phyloP scores from a whole-genome alignment of 1,140 invertebrate genomes.

The Agraylea sexmaculata region DNA sequence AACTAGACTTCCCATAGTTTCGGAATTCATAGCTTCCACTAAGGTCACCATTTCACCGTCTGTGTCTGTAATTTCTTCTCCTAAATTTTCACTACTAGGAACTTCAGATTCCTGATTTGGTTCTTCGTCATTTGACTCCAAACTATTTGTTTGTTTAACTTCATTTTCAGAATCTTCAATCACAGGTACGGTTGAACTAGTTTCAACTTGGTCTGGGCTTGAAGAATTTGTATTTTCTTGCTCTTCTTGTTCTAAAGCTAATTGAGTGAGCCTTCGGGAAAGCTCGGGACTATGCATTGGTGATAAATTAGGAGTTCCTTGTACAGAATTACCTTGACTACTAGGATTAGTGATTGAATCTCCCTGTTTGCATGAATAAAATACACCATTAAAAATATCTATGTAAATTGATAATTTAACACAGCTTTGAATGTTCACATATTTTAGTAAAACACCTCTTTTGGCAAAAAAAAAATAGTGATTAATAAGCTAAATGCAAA shows the following conservation, averaged over 20 bases:
- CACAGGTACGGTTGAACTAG: background rate
- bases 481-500: too few species aligned
- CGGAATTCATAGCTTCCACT: slow-evolving; percentile 1
- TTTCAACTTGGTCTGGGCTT: background rate
- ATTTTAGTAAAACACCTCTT: too few species aligned
- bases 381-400: slow-evolving; percentile 9
- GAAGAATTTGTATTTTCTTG: slow-evolving; percentile 4
- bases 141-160: too few species aligned
- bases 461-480: too few species aligned
- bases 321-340: slow-evolving; percentile 13
- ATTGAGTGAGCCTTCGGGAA: slow-evolving; percentile 9
- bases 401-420: too few species aligned
- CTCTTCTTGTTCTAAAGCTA: slow-evolving; percentile 12
- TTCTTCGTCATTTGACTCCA: too few species aligned
- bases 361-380: slow-evolving; percentile 17
- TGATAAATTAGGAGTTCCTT: slow-evolving; percentile 14
- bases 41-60: too few species aligned
- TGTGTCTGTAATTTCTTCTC: too few species aligned
- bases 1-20: slow-evolving; percentile 6
- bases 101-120: too few species aligned
- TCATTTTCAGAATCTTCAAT: background rate
- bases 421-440: too few species aligned
- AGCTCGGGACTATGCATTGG: slow-evolving; percentile 17
- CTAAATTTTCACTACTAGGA: too few species aligned
- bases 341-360: slow-evolving; percentile 8